Conservation (phyloP, 2,113 vertebrate genomes). For the Oryzias curvinotus region DNA sequence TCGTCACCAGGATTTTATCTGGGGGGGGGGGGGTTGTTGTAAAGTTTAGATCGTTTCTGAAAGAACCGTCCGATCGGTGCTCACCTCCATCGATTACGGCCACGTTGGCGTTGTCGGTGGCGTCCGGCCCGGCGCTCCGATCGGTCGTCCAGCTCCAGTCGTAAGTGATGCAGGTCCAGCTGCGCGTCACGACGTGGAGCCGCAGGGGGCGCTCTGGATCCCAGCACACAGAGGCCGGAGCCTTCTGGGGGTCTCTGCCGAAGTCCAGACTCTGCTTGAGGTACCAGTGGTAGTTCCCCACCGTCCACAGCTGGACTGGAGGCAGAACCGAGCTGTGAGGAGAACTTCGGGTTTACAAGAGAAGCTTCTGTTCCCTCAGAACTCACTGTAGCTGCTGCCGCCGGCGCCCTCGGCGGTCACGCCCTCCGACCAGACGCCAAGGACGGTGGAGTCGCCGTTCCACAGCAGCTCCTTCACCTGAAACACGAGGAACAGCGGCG, state of each 20-base stretch:
- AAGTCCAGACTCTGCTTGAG: constrained; percentile 93
- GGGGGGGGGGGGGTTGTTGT: neutral
- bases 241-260: constrained; percentile 65
- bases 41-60: neutral
- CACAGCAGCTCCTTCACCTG: constrained; percentile 93
- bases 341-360: neutral
- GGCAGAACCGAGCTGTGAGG: neutral
- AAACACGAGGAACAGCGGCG: constrained; percentile 11
- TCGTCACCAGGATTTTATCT: constrained; percentile 90
- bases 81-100: constrained; percentile 95
- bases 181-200: constrained; percentile 81
- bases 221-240: constrained; percentile 85
- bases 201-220: constrained; percentile 80
- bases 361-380: neutral
- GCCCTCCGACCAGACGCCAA: constrained; percentile 92
- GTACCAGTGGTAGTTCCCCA: constrained; percentile 97
- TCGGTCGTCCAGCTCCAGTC: constrained; percentile 92
- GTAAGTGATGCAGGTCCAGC: constrained; percentile 84
- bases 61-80: neutral
- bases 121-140: constrained; percentile 72
- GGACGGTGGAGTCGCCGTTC: constrained; percentile 90
- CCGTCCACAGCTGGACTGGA: constrained; percentile 92
- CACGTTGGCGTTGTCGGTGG: constrained; percentile 80
- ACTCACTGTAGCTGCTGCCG: constrained; percentile 80
- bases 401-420: constrained; percentile 62